A percentile compares a stretch with the other conserved stretches of the same genome.
Evolutionary conservation across 2,888 invertebrate species (phyloP).

Genomic region (Cryptocephalus moraei): DNA sequence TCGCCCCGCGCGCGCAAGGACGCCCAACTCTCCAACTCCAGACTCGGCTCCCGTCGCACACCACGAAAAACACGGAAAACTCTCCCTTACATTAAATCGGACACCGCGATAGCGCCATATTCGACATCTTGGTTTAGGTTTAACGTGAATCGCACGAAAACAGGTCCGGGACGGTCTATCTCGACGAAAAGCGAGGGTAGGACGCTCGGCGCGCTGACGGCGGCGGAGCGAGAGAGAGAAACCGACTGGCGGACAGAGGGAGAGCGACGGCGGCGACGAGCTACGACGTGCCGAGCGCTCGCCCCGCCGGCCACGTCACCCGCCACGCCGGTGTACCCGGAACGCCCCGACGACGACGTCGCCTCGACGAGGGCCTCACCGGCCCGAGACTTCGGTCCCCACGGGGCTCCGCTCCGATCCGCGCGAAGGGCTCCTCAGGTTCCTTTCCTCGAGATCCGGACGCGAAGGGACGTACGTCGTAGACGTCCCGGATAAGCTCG

Average conservation of each 20-base stretch:
- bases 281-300: conserved; percentile 20
- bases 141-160: conserved; percentile 33
- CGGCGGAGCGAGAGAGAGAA: conserved; percentile 14
- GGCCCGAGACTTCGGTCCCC: neutral
- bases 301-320: conserved; percentile 15
- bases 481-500: conserved; percentile 18
- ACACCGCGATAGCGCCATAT: conserved; percentile 31
- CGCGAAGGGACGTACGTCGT: conserved; percentile 18
- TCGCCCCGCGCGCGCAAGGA: no score
- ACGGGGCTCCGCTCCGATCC: no score
- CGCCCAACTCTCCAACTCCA: no score
- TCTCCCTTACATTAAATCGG: conserved; percentile 23
- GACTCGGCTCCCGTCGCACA: conserved; percentile 7
- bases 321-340: neutral
- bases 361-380: neutral
- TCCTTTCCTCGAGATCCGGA: no score
- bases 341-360: neutral
- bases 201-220: conserved; percentile 26
- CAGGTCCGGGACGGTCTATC: conserved; percentile 41
- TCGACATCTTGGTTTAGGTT: conserved; percentile 37
- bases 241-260: conserved; percentile 4
- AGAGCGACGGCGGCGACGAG: conserved; percentile 14
- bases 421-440: no score
- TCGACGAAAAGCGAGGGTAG: conserved; percentile 33
- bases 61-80: conserved; percentile 29